These are phyloP conservation scores for Pygmarrhopalites habei DNA, from an alignment of 1,140 invertebrate genomes.

Conservation along the genomic window DNA sequence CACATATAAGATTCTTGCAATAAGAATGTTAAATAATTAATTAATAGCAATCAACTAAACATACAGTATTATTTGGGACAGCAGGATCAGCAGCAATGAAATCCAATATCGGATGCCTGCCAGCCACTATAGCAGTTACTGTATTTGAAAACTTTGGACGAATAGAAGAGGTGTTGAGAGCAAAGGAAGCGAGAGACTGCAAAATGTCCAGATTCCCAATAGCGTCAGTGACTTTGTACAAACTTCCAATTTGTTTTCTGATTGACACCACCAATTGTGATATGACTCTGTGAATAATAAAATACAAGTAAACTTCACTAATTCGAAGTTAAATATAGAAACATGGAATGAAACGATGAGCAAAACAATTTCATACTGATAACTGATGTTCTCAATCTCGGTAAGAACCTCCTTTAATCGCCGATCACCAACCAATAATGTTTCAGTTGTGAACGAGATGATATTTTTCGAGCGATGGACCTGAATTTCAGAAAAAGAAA, in stretches of 20 bases:
- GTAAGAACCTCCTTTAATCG: constrained; percentile 57
- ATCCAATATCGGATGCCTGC: constrained; percentile 73
- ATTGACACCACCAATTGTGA: constrained; percentile 48
- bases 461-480: constrained; percentile 55
- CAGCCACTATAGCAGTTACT: constrained; percentile 59
- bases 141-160: constrained; percentile 61
- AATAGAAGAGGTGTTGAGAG: constrained; percentile 52
- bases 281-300: constrained; percentile 44
- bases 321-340: not conserved
- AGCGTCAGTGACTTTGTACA: constrained; percentile 72
- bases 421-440: constrained; percentile 60
- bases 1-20: not conserved
- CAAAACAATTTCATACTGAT: constrained; percentile 20
- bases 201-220: constrained; percentile 73
- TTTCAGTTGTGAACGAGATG: constrained; percentile 69
- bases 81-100: constrained; percentile 52
- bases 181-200: constrained; percentile 60
- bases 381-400: constrained; percentile 41
- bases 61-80: constrained; percentile 70
- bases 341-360: not conserved
- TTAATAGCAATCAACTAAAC: too few species aligned
- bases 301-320: not conserved
- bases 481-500: constrained; percentile 46
- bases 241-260: constrained; percentile 58
- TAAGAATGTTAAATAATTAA: not conserved